Evolutionary conservation across 2,888 invertebrate genomes (phyloP), one percentile per base, ranked within the genome.

Genomic region (Stenodera caucasica): DNA sequence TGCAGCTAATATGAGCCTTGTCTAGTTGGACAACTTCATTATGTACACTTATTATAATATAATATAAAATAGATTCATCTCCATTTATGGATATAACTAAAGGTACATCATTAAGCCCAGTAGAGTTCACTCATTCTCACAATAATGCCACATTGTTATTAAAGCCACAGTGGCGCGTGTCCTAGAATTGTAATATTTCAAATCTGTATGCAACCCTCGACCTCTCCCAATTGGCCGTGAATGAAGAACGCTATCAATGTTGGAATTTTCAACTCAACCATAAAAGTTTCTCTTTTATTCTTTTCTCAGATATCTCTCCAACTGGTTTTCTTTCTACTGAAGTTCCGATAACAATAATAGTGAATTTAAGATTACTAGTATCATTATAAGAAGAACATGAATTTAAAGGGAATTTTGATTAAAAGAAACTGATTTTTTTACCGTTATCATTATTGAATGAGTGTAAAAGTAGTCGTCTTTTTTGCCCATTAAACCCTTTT

Each of bases 161-260:
- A 69, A 64, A 67, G 67, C 69, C 72, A 58, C 58, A 65, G 65
- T 63, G 66, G 70, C 65, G 72, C 72, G 69, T 72, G 74, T 70
- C 65, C 63, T 60, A 63, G 70, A 72, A 72, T 72, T 70, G 73
- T 73, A 73, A 75, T 75, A 73, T 73, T 74, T 71, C 68, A 70
- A 68, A 74, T 75, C 70, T 72, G 74, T 75, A 76, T 76, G 72
- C 76, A 71, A 63, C 67, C 70, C 74, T 69, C 69, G 73, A 68
- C 67, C 66, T 67, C 67, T 63, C 64, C 71, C 73, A 74, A 75
- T 75, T 72, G 73, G 67, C 72, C 72, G 72, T 71, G 73, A 72
- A 74, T 75, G 70, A 72, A 71, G 72, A 75, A 73, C 69, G 70
- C 64, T 68, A 69, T 67, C 69, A 67, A 66, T 68, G 64, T 60